phyloP scores from a whole-genome alignment of 1,140 invertebrate genomes.

The Drosophila pseudoananassae region DNA sequence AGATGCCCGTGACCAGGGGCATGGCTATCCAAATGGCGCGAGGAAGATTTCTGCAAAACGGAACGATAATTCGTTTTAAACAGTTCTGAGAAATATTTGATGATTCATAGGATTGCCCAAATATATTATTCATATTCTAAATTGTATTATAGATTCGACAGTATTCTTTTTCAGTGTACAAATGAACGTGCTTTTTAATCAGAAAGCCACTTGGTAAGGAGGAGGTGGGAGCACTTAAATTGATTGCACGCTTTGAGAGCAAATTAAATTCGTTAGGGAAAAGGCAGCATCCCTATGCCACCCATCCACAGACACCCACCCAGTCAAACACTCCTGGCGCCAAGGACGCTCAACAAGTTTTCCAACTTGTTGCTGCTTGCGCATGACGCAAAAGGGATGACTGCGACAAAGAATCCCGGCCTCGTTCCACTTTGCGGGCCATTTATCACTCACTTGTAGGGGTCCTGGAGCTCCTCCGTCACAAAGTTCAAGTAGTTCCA shows the following conservation, averaged over 20 bases:
- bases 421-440: slow-evolving; percentile 1
- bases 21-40: slow-evolving; percentile 95
- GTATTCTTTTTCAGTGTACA: not conserved
- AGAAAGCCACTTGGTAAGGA: slow-evolving; percentile 7
- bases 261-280: slow-evolving; percentile 78
- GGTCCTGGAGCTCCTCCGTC: slow-evolving; percentile 96
- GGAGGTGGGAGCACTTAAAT: slow-evolving; percentile 55
- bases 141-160: not conserved
- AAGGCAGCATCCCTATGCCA: slow-evolving; percentile 5
- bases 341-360: slow-evolving; percentile 73
- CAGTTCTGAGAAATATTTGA: not conserved
- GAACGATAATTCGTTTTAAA: not conserved
- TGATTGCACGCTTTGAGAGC: slow-evolving; percentile 54
- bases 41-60: slow-evolving; percentile 89
- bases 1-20: slow-evolving; percentile 93
- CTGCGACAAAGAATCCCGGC: slow-evolving; percentile 12
- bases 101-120: too few relatives aligned
- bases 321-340: slow-evolving; percentile 7
- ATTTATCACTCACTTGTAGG: slow-evolving; percentile 91
- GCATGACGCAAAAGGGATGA: slow-evolving; percentile 62
- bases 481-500: slow-evolving; percentile 98
- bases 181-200: slow-evolving; percentile 25
- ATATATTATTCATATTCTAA: not conserved
- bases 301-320: slow-evolving; percentile 5
- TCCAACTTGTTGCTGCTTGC: slow-evolving; percentile 69